Evolutionary conservation across 2,888 invertebrate genomes (phyloP).

Genomic region (Poecilobothrus nobilitatus): DNA sequence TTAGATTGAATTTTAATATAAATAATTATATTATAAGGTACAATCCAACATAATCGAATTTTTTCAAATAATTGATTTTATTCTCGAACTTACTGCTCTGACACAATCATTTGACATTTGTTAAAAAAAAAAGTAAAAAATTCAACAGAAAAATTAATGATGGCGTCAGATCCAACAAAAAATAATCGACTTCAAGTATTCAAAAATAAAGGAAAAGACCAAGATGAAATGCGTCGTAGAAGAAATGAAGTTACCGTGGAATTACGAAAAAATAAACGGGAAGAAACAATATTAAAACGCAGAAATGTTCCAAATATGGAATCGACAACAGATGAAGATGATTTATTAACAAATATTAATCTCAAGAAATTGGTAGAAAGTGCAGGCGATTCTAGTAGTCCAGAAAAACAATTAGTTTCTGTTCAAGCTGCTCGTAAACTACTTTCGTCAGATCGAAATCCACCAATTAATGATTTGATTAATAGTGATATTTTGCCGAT

Average conservation of each 20-base stretch:
- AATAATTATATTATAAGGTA: neutral
- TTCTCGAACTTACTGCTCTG: neutral
- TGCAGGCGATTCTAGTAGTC: slow-evolving; percentile 71
- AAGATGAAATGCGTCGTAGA: slow-evolving; percentile 95
- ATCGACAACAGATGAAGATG: slow-evolving; percentile 69
- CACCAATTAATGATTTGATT: slow-evolving; percentile 95
- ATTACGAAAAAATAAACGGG: slow-evolving; percentile 94
- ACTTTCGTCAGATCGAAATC: slow-evolving; percentile 94
- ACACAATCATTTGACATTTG: slow-evolving; percentile 3
- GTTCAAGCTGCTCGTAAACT: slow-evolving; percentile 94
- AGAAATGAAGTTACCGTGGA: slow-evolving; percentile 95
- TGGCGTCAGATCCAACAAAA: slow-evolving; percentile 24
- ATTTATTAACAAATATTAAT: slow-evolving; percentile 62
- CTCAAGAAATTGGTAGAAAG: slow-evolving; percentile 77
- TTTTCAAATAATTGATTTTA: neutral
- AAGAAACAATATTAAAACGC: slow-evolving; percentile 91
- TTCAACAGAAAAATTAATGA: slow-evolving; percentile 15
- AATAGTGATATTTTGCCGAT: slow-evolving; percentile 90
- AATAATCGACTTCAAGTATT: slow-evolving; percentile 84
- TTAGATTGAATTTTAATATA: neutral
- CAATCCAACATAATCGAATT: neutral
- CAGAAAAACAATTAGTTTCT: slow-evolving; percentile 75
- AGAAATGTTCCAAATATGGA: slow-evolving; percentile 89
- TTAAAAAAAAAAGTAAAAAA: neutral
- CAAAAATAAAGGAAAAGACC: slow-evolving; percentile 99